Conservation (phyloP, 2,113 vertebrate genomes). For the Ifrita kowaldi region DNA sequence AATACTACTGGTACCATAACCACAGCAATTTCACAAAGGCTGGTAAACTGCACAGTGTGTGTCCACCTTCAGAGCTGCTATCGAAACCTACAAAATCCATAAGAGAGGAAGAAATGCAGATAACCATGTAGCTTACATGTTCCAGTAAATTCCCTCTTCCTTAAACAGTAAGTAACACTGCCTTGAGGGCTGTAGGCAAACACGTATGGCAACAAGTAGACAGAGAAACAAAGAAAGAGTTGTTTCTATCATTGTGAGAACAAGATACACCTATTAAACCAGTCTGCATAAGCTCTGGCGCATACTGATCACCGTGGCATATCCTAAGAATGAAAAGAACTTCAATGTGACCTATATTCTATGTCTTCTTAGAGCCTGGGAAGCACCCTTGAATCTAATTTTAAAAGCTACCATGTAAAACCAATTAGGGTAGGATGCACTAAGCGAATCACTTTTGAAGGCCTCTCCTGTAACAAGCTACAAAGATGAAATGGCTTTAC, state of each 20-base stretch:
- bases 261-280: slow-evolving; percentile 26
- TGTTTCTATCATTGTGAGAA: slow-evolving; percentile 54
- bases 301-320: slow-evolving; percentile 13
- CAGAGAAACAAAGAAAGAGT: slow-evolving; percentile 53
- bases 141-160: background rate
- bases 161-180: background rate
- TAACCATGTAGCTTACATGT: background rate
- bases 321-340: slow-evolving; percentile 59
- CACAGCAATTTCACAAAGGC: background rate
- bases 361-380: slow-evolving; percentile 53
- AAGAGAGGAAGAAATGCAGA: background rate
- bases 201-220: slow-evolving; percentile 7
- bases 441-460: slow-evolving; percentile 10
- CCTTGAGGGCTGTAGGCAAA: background rate
- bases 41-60: fast-evolving
- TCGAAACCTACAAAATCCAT: background rate
- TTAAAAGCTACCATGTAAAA: slow-evolving; percentile 58
- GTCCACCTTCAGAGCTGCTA: background rate
- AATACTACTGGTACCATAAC: background rate
- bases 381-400: slow-evolving; percentile 62
- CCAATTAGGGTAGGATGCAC: slow-evolving; percentile 37
- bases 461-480: background rate
- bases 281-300: background rate
- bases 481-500: background rate
- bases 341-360: slow-evolving; percentile 59